Base-by-base conservation (phyloP, 2,888 invertebrate species). In the Agonum fuliginosum region DNA sequence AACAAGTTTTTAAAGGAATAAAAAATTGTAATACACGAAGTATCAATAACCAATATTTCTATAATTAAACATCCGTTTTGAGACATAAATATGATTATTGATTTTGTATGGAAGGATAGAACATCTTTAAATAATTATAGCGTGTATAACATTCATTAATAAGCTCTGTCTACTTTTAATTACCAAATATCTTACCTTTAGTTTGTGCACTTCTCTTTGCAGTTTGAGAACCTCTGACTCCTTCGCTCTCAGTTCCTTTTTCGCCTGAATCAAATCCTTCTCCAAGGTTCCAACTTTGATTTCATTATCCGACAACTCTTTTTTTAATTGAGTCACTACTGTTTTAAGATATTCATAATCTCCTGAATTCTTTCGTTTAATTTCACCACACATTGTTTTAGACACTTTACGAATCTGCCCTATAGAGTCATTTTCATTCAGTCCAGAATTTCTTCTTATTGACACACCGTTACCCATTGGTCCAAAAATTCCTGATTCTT, bases 171-270 rank as follows among this genome's bases (percentile, higher is more conserved):
- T 22, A 46, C 46, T 37, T 37, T 37, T 8, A n/a, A 12, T 22
- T 48, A 14, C 27, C 5, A 24, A 19, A 51, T 22, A 10, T 43
- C 87, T 87, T 84, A 91, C 91, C 89, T 91, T 92, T 58, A 93
- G 86, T 85, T 93, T 93, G 85, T 93, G 92, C 70, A 93, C 90
- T 86, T 94, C 93, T 72, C 92, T 87, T 83, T 91, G 90, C 48
- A 93, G 86, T 81, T 90, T 89, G 37, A 88, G 83, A 65, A 93
- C 88, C 83, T 91, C 91, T 41, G 88, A 87, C 79, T 92, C 91
- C 78, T 89, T 88, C 43, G 85, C 86, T 71, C 87, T 87, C 48
- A 92, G 85, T 75, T 89, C 86, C 80, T 90, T 89, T 81, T 88
- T 88, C 30, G 91, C 87, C 30, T 89, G 88, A 20, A 86, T 85